Percentiles rank a stretch among this genome's conserved stretches.
Conservation (phyloP, 2,113 vertebrate genomes). For the Datnioides undecimradiatus region DNA sequence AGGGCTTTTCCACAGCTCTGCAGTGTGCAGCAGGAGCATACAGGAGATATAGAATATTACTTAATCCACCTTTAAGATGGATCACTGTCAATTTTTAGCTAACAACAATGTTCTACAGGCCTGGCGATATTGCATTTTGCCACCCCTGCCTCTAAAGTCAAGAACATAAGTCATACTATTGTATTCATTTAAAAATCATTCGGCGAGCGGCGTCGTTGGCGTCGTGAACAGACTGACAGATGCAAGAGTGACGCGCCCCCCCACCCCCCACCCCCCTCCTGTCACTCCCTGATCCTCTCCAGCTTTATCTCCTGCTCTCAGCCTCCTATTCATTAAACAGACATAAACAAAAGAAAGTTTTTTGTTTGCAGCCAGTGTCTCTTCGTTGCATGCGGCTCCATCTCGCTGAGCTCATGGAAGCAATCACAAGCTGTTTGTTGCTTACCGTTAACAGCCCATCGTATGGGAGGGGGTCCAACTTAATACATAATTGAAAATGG, state of each 20-base stretch:
- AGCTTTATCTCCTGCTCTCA: constrained; percentile 67
- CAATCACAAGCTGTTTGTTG: constrained; percentile 74
- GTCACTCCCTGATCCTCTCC: constrained; percentile 30
- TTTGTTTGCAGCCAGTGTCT: constrained; percentile 25
- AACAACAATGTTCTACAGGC: not conserved
- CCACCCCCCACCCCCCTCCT: not conserved
- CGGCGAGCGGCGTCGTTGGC: not conserved
- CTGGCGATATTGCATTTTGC: not conserved
- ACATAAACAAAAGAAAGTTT: constrained; percentile 60
- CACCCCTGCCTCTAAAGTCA: not conserved
- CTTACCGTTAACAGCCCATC: constrained; percentile 70
- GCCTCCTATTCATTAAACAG: constrained; percentile 69
- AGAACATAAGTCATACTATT: not conserved
- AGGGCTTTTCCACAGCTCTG: not conserved
- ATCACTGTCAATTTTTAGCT: not conserved
- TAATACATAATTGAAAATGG: constrained; percentile 81
- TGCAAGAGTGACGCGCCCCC: constrained; percentile 9
- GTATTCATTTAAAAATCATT: constrained; percentile 18
- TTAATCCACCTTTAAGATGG: not conserved
- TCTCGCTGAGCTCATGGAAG: constrained; percentile 62
- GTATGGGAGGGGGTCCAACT: constrained; percentile 58
- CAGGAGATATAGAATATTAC: not conserved
- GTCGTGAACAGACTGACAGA: constrained; percentile 17
- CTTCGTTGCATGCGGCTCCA: constrained; percentile 36
- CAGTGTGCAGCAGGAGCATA: not conserved